phyloP scores from a whole-genome alignment of 2,888 invertebrate species.

The Melieria picta region DNA sequence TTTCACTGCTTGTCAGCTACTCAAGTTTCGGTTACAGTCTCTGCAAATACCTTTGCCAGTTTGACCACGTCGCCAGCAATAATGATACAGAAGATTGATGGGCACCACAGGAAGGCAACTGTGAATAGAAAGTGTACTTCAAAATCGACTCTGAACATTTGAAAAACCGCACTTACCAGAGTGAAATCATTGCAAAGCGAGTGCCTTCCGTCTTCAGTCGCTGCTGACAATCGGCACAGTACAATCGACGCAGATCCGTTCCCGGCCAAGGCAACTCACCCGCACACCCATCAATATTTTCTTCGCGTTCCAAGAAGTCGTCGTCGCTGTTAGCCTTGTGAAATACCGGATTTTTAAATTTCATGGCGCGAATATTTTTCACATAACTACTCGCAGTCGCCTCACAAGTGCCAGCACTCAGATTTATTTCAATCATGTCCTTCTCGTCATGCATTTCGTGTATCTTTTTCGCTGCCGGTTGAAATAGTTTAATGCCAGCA shows the following conservation, averaged over 20 bases:
- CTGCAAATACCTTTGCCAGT: constrained; percentile 53
- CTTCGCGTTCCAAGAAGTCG: background rate
- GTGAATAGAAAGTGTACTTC: constrained; percentile 8
- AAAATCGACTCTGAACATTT: background rate
- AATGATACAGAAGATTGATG: constrained; percentile 47
- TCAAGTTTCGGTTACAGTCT: constrained; percentile 55
- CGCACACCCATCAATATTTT: too few relatives aligned
- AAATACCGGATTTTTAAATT: too few relatives aligned
- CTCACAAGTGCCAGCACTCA: constrained; percentile 36
- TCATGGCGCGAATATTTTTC: background rate
- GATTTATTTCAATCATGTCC: constrained; percentile 56
- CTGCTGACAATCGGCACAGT: constrained; percentile 56
- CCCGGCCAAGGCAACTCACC: too few relatives aligned
- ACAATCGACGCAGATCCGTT: constrained; percentile 59
- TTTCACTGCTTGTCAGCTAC: constrained; percentile 49
- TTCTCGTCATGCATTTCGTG: constrained; percentile 39
- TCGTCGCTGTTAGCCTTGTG: constrained; percentile 44
- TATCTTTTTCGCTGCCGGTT: background rate
- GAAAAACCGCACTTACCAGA: constrained; percentile 47
- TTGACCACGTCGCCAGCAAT: constrained; percentile 48
- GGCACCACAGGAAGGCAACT: constrained; percentile 56
- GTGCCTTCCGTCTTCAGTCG: constrained; percentile 53
- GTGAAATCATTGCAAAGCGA: constrained; percentile 50
- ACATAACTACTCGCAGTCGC: constrained; percentile 35
- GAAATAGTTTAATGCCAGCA: background rate